Conservation (phyloP, 2,888 invertebrate species). For the Thera obeliscata region DNA sequence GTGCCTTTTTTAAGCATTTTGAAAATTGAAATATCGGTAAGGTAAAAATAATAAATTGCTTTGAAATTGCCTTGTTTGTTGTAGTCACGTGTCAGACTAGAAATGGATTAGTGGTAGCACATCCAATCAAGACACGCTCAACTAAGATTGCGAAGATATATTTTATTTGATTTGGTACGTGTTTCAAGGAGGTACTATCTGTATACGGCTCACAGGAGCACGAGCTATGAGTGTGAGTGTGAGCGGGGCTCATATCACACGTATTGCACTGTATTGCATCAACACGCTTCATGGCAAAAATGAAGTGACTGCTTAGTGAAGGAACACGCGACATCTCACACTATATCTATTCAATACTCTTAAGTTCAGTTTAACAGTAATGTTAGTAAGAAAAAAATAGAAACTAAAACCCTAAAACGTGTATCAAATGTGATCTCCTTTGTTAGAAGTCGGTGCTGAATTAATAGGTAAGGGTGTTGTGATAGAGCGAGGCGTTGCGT, state of each 20-base stretch:
- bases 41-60: too few relatives aligned
- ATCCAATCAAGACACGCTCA: constrained; percentile 10
- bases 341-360: background rate
- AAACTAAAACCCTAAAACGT: too few relatives aligned
- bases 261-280: background rate
- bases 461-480: constrained; percentile 1
- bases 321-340: background rate
- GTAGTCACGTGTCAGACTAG: too few relatives aligned
- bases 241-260: background rate
- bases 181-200: background rate
- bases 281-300: background rate
- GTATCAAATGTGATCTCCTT: too few relatives aligned
- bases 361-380: too few relatives aligned
- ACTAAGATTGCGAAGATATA: constrained; percentile 10
- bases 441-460: background rate
- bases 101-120: background rate
- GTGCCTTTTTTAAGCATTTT: too few relatives aligned
- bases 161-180: constrained; percentile 7
- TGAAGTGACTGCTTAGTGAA: background rate
- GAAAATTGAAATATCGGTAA: too few relatives aligned
- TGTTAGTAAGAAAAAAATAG: too few relatives aligned
- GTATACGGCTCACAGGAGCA: too few relatives aligned
- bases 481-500: background rate
- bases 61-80: too few relatives aligned
- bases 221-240: too few relatives aligned